Evolutionary conservation across 2,888 invertebrate genomes (phyloP), one percentile per base, ranked within the genome.

Genomic region (Xanthia icteritia): DNA sequence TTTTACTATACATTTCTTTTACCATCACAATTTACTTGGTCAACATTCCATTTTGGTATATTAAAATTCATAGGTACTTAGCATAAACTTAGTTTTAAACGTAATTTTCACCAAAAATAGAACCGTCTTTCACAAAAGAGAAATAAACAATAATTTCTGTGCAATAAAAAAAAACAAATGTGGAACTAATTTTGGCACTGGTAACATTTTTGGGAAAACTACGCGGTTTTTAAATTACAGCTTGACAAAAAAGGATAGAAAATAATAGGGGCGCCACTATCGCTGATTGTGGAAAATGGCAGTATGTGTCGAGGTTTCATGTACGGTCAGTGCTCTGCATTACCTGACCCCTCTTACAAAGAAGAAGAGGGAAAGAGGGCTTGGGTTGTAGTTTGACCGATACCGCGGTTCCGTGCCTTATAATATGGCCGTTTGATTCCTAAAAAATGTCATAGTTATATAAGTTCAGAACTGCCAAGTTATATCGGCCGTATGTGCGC

Each of bases 21-120:
- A 69, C 64, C 48, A 56, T 58, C 51, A 27, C 17, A n/a, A 76
- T 36, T 58, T 61, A 54, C 81, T 76, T 54, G 54, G n/a, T 65
- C 63, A 66, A 82, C 76, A 71, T 70, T 84, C 88, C 79, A 88
- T 86, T 42, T 86, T 88, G 87, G 86, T 88, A 84, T 86, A 71
- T 77, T 75, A 68, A 79, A 68, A 83, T 77, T 77, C 61, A 75
- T 86, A 83, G 58, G 42, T 76, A 74, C 56, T 58, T 77, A 77
- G 3, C 36, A 54, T 54, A 67, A 23, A 42, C 39, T 66, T 67
- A 77, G 2, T 60, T 56, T 36, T 20, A 36, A 73, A 23, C 71
- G 77, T 82, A 74, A 73, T 83, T 79, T 88, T 66, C 73, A 39
- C 79, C 86, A 83, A 86, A 78, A 86, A 0, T 20, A 0, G 8